Percentiles rank a stretch among this genome's conserved stretches.
phyloP scores from a whole-genome alignment of 2,888 invertebrate species.

The Ormia ochracea region DNA sequence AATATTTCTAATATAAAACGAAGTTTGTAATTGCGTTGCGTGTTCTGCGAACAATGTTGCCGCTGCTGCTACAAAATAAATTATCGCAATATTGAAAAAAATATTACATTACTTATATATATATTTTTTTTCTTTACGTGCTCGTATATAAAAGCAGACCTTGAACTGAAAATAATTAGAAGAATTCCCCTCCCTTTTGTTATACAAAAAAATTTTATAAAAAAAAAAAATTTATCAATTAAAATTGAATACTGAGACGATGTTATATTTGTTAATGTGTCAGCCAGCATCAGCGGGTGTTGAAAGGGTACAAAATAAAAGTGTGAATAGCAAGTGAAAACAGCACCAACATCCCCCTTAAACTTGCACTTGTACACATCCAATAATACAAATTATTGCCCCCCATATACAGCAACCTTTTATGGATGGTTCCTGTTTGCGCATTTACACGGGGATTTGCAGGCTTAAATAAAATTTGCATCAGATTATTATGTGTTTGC shows the following conservation, averaged over 20 bases:
- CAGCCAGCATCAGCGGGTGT: slow-evolving; percentile 73
- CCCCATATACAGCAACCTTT: background rate
- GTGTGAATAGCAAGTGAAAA: slow-evolving; percentile 67
- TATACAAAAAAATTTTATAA: background rate
- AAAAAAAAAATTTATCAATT: slow-evolving; percentile 60
- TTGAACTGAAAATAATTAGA: too few species aligned
- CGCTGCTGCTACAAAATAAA: too few species aligned
- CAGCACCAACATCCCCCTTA: slow-evolving; percentile 16
- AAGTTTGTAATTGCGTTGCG: too few species aligned
- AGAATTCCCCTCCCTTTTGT: background rate
- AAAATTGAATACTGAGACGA: slow-evolving; percentile 57
- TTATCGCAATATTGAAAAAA: too few species aligned
- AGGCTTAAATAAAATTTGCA: slow-evolving; percentile 67
- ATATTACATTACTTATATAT: too few species aligned
- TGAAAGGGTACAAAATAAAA: slow-evolving; percentile 71
- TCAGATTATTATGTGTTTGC: slow-evolving; percentile 70
- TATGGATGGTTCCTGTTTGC: background rate
- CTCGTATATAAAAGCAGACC: too few species aligned
- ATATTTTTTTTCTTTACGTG: too few species aligned
- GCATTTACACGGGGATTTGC: slow-evolving; percentile 5
- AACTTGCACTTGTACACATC: too few species aligned
- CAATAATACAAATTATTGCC: slow-evolving; percentile 10
- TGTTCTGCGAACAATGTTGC: too few species aligned
- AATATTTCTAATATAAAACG: too few species aligned
- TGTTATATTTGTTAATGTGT: slow-evolving; percentile 63